Conservation (phyloP, 1,140 invertebrate species). For the Coboldia fuscipes region DNA sequence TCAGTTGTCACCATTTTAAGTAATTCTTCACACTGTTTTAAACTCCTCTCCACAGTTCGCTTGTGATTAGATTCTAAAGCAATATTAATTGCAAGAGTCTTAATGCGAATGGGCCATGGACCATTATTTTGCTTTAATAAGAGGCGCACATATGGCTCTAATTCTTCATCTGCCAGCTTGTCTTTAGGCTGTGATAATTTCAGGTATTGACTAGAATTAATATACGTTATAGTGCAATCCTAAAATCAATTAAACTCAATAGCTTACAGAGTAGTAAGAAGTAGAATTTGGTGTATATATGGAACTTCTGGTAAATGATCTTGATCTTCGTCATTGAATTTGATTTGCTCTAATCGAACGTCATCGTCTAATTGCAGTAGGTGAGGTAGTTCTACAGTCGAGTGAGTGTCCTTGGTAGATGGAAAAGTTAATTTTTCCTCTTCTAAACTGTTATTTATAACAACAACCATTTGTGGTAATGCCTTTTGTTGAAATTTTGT, state of each 20-base stretch:
- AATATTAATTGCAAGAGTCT: constrained; percentile 47
- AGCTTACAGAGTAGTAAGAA: constrained; percentile 46
- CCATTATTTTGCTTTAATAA: constrained; percentile 38
- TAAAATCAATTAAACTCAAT: neutral
- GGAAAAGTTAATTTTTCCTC: constrained; percentile 15
- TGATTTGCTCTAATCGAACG: constrained; percentile 51
- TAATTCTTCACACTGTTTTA: constrained; percentile 68
- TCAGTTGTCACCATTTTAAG: constrained; percentile 25
- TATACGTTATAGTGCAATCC: neutral
- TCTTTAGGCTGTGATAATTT: constrained; percentile 53
- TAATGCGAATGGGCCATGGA: constrained; percentile 46
- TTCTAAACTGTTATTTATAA: constrained; percentile 24
- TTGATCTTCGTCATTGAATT: constrained; percentile 38
- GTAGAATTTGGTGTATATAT: constrained; percentile 52
- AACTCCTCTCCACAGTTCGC: constrained; percentile 62
- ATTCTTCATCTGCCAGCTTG: constrained; percentile 54
- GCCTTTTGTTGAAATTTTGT: constrained; percentile 70
- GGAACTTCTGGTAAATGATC: constrained; percentile 32
- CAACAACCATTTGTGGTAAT: constrained; percentile 53
- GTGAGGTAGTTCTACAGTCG: constrained; percentile 26
- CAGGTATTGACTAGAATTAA: constrained; percentile 29
- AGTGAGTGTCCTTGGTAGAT: constrained; percentile 23
- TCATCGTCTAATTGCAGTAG: constrained; percentile 64
- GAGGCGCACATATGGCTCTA: constrained; percentile 53
- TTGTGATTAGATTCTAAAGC: constrained; percentile 50